phyloP scores from a whole-genome alignment of 2,888 invertebrate species.

The Sesia apiformis region DNA sequence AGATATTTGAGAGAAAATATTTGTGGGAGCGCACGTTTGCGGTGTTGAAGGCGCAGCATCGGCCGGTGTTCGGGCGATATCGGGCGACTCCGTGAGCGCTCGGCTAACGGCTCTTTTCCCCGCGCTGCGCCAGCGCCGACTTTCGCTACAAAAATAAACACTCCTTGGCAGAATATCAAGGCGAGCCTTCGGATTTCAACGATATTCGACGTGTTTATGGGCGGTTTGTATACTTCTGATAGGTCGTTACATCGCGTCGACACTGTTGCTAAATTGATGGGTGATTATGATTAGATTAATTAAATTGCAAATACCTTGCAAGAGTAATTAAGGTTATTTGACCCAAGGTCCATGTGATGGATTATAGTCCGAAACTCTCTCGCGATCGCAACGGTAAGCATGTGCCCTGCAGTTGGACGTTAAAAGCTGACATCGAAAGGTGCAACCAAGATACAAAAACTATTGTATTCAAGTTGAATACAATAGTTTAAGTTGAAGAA shows the following conservation, averaged over 20 bases:
- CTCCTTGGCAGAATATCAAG: constrained; percentile 70
- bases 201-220: constrained; percentile 53
- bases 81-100: constrained; percentile 48
- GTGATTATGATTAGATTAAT: no score
- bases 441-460: no score
- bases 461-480: no score
- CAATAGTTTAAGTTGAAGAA: no score
- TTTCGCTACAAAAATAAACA: constrained; percentile 71
- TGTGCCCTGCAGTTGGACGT: no score
- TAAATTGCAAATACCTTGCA: no score
- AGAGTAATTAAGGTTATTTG: no score
- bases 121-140: constrained; percentile 33
- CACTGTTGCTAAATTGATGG: no score
- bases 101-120: constrained; percentile 67
- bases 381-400: no score
- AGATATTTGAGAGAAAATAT: constrained; percentile 3
- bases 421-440: no score
- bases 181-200: constrained; percentile 64
- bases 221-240: constrained; percentile 26
- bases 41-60: constrained; percentile 31
- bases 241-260: neutral
- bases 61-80: constrained; percentile 32
- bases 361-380: no score
- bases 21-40: constrained; percentile 25
- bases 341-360: no score